phyloP scores from a whole-genome alignment of 2,888 invertebrate genomes.

The Phengaris alcon region DNA sequence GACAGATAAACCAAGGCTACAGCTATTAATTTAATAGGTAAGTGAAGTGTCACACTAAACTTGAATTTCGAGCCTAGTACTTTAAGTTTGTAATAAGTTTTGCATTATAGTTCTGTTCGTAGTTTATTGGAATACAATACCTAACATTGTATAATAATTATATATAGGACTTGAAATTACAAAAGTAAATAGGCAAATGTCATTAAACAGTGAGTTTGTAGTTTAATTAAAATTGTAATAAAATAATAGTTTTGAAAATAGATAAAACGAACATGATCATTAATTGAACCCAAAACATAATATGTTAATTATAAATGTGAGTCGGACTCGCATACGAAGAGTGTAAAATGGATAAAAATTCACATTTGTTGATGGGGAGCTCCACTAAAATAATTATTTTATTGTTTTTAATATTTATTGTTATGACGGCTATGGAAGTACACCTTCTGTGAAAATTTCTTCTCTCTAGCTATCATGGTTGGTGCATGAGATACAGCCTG shows the following conservation, averaged over 20 bases:
- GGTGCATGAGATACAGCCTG: too few relatives aligned
- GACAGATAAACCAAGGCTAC: neutral
- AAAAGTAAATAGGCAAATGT: neutral
- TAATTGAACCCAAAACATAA: neutral
- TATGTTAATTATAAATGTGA: too few relatives aligned
- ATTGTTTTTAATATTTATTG: too few relatives aligned
- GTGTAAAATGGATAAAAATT: too few relatives aligned
- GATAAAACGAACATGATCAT: neutral
- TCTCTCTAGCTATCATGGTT: too few relatives aligned
- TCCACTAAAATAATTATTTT: too few relatives aligned
- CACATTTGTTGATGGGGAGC: too few relatives aligned
- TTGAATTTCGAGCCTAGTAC: neutral
- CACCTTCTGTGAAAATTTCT: too few relatives aligned
- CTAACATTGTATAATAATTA: neutral
- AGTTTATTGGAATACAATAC: neutral
- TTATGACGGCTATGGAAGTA: too few relatives aligned
- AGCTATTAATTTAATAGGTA: slow-evolving; percentile 11
- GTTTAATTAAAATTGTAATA: neutral
- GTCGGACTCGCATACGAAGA: too few relatives aligned
- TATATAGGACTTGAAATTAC: neutral
- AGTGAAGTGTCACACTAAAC: neutral
- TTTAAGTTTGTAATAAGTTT: neutral
- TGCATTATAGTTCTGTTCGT: neutral
- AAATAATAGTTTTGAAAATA: neutral
- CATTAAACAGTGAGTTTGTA: neutral